Conservation (phyloP, 2,797 vertebrate genomes). For the Rhinophrynus dorsalis region DNA sequence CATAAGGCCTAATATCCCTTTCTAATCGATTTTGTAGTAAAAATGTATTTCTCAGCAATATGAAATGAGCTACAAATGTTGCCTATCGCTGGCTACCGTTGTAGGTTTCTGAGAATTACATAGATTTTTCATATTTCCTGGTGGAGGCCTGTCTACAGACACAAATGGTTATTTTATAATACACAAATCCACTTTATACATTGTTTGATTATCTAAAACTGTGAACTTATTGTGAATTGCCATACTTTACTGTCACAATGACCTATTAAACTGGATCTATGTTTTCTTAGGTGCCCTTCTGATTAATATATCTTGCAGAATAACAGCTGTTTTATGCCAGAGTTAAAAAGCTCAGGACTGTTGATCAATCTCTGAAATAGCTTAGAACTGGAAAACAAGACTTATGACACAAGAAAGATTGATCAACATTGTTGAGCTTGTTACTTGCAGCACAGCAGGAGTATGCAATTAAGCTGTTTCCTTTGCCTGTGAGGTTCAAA, state of each 20-base stretch:
- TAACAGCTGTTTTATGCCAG: neutral
- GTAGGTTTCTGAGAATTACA: neutral
- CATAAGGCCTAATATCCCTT: no score
- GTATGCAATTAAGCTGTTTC: conserved; percentile 8
- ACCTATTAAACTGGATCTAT: neutral
- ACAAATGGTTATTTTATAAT: neutral
- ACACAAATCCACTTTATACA: neutral
- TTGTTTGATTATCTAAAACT: neutral
- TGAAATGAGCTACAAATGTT: no score
- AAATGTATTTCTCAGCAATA: no score
- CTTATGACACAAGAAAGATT: conserved; percentile 23
- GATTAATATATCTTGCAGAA: neutral
- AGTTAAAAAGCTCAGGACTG: conserved; percentile 22
- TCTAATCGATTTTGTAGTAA: no score
- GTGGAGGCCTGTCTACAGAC: neutral
- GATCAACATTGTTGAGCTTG: conserved; percentile 5
- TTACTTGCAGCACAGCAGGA: conserved; percentile 11
- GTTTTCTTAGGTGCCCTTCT: neutral
- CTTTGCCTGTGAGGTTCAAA: conserved; percentile 4
- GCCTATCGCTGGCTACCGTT: no score
- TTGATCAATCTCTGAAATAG: conserved; percentile 38
- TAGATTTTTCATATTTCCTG: neutral
- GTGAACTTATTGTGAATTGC: neutral
- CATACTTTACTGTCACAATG: neutral
- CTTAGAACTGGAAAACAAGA: conserved; percentile 27